phyloP scores from a whole-genome alignment of 2,113 vertebrate genomes.

The Pterocles orientalis region DNA sequence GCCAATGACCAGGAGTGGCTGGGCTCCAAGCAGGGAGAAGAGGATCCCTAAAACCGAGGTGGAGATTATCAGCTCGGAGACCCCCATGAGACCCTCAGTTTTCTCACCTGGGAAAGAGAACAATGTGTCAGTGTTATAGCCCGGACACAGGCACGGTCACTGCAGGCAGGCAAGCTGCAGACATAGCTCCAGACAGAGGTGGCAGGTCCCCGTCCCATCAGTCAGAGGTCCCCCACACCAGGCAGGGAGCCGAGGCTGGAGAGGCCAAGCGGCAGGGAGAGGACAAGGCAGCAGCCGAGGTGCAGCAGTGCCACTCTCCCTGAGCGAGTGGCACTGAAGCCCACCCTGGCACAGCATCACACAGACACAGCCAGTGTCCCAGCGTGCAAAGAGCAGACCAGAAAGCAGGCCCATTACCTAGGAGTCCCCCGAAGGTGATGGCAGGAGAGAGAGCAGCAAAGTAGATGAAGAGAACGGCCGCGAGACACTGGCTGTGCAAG shows the following conservation, averaged over 20 bases:
- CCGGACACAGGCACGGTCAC: neutral
- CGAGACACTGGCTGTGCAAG: slow-evolving; percentile 91
- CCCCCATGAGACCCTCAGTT: slow-evolving; percentile 96
- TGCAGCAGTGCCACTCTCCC: neutral
- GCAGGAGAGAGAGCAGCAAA: slow-evolving; percentile 97
- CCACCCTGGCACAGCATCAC: slow-evolving; percentile 49
- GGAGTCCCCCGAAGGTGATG: slow-evolving; percentile 96
- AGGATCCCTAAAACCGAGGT: slow-evolving; percentile 92
- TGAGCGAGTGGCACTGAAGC: neutral
- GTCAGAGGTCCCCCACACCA: neutral
- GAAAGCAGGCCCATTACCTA: slow-evolving; percentile 84
- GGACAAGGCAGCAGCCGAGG: neutral
- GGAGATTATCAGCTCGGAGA: slow-evolving; percentile 95
- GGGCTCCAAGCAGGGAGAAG: slow-evolving; percentile 92
- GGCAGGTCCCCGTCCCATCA: neutral
- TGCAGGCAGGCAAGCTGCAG: neutral
- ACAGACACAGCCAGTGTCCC: slow-evolving; percentile 45
- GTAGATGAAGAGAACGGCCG: slow-evolving; percentile 97
- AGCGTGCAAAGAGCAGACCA: slow-evolving; percentile 58
- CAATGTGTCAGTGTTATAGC: neutral
- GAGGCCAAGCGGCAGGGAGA: slow-evolving; percentile 9
- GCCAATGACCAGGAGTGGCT: slow-evolving; percentile 95
- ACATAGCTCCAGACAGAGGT: neutral
- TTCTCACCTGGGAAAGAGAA: slow-evolving; percentile 86
- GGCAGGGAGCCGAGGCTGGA: slow-evolving; percentile 4